These are phyloP conservation scores for Caenorhabditis latens DNA, from an alignment of 1,140 invertebrate species.

Conservation along the genomic window DNA sequence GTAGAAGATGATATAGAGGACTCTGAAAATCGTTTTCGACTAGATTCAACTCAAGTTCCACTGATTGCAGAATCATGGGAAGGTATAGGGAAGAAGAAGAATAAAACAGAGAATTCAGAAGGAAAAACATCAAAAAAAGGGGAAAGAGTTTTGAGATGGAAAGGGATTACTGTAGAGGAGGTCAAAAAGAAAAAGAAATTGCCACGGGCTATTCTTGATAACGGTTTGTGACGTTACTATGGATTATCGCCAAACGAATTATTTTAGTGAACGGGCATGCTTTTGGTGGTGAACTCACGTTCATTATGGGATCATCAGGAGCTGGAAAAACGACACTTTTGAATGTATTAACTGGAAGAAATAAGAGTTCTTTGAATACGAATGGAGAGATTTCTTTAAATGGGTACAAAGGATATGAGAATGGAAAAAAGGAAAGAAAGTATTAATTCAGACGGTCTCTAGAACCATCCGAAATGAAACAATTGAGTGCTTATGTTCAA, in stretches of 20 bases:
- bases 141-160: conserved; percentile 1
- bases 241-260: background rate
- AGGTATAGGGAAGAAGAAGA: background rate
- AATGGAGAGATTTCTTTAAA: conserved; percentile 82
- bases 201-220: too few relatives aligned
- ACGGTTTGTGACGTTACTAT: background rate
- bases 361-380: conserved; percentile 82
- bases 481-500: conserved; percentile 80
- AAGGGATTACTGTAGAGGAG: conserved; percentile 26
- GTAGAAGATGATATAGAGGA: conserved; percentile 12
- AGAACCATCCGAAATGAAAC: conserved; percentile 51
- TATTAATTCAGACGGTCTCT: conserved; percentile 69
- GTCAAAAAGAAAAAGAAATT: conserved; percentile 5
- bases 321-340: conserved; percentile 94
- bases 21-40: background rate
- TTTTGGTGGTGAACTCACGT: conserved; percentile 88
- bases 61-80: background rate
- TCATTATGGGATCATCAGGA: conserved; percentile 90
- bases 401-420: conserved; percentile 63
- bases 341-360: conserved; percentile 88
- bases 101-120: background rate
- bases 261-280: conserved; percentile 86
- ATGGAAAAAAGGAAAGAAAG: background rate
- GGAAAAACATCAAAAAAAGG: background rate
- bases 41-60: background rate